Evolutionary conservation across 2,113 vertebrate genomes (phyloP), one percentile per base, ranked within the genome.

Genomic region (Lates calcarifer): DNA sequence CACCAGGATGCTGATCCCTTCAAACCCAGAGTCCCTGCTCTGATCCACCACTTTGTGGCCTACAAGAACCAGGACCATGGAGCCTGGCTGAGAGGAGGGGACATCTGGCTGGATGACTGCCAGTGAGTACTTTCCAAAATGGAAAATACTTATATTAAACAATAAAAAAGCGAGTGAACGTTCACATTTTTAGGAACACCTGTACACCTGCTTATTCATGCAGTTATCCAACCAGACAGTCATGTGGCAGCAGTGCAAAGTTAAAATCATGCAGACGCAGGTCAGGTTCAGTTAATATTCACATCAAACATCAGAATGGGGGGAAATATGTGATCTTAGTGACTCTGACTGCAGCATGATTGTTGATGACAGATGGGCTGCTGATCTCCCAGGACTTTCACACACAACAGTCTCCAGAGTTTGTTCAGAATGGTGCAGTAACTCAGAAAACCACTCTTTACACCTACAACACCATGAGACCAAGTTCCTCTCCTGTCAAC

Each of bases 11-110:
- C 98, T 0, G 97, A 99, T 85, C 98, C 97, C 11, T 93, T 97
- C 88, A 99, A 99, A 91, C 97, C 98, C 66, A 95, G 98, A 83
- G 96, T 97, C 55, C 98, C 98, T 0, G 98, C 98, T 17, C 94
- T 97, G 57, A 98, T 99, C 77, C 93, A 95, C 18, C 91, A 84
- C 85, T 99, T 99, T 63, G 95, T 96, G 1, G 98, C 98, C 81
- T 99, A 97, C 88, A 99, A 99, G 95, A 99, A 99, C 91, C 97
- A 99, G 94, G 97, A 99, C 81, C 98, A 99, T 0, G 98, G 98
- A 28, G 98, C 98, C 76, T 99, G 98, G 98, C 94, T 99, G 81
- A 94, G 98, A n/a, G 98, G 98, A 66, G 98, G 98, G 69, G 98
- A 99, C 11, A 95, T 99, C 75, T 99, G 98, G 98, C 90, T 99